Evolutionary conservation across 2,797 vertebrate genomes (phyloP).

Genomic region (Picus viridis): DNA sequence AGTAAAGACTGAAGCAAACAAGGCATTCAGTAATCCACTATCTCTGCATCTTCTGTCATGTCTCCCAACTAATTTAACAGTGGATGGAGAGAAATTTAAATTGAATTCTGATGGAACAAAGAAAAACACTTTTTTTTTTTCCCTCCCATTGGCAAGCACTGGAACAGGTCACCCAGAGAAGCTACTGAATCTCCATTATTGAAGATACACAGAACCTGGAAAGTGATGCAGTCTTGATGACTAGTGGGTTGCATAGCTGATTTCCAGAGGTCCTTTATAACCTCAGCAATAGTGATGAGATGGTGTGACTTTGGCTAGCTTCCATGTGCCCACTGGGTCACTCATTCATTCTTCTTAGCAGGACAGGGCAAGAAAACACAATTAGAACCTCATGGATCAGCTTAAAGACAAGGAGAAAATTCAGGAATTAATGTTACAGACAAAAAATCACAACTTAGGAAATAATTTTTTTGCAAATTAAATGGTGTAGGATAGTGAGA

Average conservation of each 20-base stretch:
- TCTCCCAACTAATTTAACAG: too few relatives aligned
- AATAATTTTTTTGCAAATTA: background rate
- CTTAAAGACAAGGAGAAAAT: background rate
- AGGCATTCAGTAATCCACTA: too few relatives aligned
- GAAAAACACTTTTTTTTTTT: rapidly evolving
- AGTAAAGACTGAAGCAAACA: too few relatives aligned
- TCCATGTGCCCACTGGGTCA: rapidly evolving
- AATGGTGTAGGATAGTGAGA: background rate
- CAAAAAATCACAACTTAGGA: background rate
- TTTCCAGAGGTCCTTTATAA: background rate
- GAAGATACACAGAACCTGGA: background rate
- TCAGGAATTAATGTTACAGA: background rate
- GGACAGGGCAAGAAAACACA: background rate
- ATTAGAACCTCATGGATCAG: background rate
- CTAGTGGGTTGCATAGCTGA: background rate
- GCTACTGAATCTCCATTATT: background rate
- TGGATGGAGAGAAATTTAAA: background rate
- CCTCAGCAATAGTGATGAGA: background rate
- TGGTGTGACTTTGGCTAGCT: background rate
- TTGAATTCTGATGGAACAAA: background rate
- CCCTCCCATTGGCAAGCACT: background rate
- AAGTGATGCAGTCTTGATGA: background rate
- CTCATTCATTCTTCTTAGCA: background rate
- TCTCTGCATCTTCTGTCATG: too few relatives aligned
- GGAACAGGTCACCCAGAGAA: background rate